phyloP scores from a whole-genome alignment of 2,888 invertebrate genomes.

The Ochropleura leucogaster region DNA sequence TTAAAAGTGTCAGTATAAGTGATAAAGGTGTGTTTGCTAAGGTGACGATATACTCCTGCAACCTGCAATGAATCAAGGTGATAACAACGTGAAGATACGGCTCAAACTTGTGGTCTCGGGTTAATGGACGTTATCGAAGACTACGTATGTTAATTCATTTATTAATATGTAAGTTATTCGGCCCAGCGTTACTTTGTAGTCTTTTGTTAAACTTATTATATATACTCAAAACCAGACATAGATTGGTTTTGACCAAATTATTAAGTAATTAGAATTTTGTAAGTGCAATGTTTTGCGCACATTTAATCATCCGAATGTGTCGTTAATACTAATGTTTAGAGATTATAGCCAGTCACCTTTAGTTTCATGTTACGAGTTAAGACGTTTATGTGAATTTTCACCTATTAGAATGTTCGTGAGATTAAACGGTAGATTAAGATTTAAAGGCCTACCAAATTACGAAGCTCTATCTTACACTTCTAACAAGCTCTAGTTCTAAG shows the following conservation, averaged over 20 bases:
- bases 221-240: slow-evolving; percentile 83
- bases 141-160: slow-evolving; percentile 85
- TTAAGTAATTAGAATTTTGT: slow-evolving; percentile 60
- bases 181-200: slow-evolving; percentile 80
- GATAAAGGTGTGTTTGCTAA: slow-evolving; percentile 68
- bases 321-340: slow-evolving; percentile 67
- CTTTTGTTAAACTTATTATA: slow-evolving; percentile 69
- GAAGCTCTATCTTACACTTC: slow-evolving; percentile 62
- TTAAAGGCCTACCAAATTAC: slow-evolving; percentile 56
- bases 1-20: slow-evolving; percentile 67
- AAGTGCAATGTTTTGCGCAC: slow-evolving; percentile 60
- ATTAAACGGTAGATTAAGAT: slow-evolving; percentile 41
- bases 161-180: slow-evolving; percentile 79
- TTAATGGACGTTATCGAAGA: slow-evolving; percentile 87
- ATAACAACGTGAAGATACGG: slow-evolving; percentile 81
- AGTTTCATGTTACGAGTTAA: slow-evolving; percentile 69
- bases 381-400: slow-evolving; percentile 49
- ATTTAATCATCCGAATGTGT: slow-evolving; percentile 60
- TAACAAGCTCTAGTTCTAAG: slow-evolving; percentile 62
- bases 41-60: slow-evolving; percentile 80
- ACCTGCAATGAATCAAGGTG: slow-evolving; percentile 85
- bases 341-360: slow-evolving; percentile 85
- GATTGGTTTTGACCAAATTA: slow-evolving; percentile 78
- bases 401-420: slow-evolving; percentile 52
- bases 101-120: slow-evolving; percentile 89